Evolutionary conservation across 2,113 vertebrate species (phyloP).

Genomic region (Platysteira castanea): DNA sequence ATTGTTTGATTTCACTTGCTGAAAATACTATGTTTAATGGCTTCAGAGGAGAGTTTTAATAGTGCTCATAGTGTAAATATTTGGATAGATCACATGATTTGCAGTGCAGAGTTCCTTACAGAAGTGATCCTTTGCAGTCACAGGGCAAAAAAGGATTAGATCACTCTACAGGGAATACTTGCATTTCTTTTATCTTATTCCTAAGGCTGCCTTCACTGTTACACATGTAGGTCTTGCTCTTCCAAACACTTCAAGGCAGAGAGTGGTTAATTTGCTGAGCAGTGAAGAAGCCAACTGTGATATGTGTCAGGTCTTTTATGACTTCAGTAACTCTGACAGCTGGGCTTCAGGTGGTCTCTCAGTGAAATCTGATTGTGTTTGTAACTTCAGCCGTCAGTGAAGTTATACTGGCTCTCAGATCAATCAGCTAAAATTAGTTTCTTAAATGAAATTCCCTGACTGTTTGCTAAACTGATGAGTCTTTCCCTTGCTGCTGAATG

Average conservation of each 20-base stretch:
- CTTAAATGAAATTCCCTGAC: background rate
- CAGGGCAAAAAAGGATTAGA: background rate
- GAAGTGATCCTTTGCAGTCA: background rate
- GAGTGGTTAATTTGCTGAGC: background rate
- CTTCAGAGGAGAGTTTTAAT: background rate
- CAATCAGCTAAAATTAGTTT: background rate
- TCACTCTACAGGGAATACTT: background rate
- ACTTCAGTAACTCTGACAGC: background rate
- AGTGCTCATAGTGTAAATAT: constrained; percentile 13
- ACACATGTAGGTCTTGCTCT: background rate
- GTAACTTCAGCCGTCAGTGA: background rate
- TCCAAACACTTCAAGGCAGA: background rate
- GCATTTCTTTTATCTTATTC: background rate
- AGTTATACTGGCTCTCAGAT: background rate
- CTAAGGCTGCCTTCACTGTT: background rate
- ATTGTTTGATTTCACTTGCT: background rate
- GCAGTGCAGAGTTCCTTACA: background rate
- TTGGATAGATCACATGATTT: background rate
- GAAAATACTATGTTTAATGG: background rate
- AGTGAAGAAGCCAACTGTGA: background rate
- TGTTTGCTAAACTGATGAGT: background rate
- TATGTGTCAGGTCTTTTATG: background rate
- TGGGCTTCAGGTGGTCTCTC: background rate
- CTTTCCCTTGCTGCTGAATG: background rate
- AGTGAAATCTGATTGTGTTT: background rate